A percentile compares a stretch with the other conserved stretches of the same genome.
phyloP scores from a whole-genome alignment of 1,140 invertebrate species.

The Patella vulgata region DNA sequence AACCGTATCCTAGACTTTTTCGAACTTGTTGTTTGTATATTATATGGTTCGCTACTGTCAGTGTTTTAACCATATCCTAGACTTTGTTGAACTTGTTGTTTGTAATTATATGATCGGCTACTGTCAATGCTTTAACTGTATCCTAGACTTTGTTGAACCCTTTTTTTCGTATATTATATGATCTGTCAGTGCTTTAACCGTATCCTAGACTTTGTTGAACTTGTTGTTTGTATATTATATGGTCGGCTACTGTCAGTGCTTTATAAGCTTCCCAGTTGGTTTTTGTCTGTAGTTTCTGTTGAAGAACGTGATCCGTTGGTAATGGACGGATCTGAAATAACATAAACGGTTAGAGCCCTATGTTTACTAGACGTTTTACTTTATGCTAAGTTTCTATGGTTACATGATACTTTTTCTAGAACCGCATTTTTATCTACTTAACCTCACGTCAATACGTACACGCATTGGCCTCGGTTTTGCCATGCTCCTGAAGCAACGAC shows the following conservation, averaged over 20 bases:
- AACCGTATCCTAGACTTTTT: too few relatives aligned
- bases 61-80: slow-evolving; percentile 58
- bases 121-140: too few relatives aligned
- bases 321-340: slow-evolving; percentile 56
- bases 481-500: too few relatives aligned
- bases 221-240: slow-evolving; percentile 39
- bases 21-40: slow-evolving; percentile 37
- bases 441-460: background rate
- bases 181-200: too few relatives aligned
- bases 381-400: too few relatives aligned
- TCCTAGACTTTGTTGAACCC: too few relatives aligned
- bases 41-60: slow-evolving; percentile 46
- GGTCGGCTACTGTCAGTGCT: slow-evolving; percentile 43
- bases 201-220: too few relatives aligned
- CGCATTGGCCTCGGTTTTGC: background rate
- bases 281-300: slow-evolving; percentile 57
- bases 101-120: too few relatives aligned
- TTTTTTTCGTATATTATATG: too few relatives aligned
- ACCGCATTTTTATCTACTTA: background rate
- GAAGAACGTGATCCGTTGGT: slow-evolving; percentile 55
- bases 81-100: too few relatives aligned
- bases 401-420: background rate
- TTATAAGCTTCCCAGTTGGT: slow-evolving; percentile 62
- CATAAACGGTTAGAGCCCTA: background rate
- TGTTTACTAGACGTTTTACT: background rate